phyloP scores from a whole-genome alignment of 1,140 invertebrate species.

The Drosophila ohnishii region DNA sequence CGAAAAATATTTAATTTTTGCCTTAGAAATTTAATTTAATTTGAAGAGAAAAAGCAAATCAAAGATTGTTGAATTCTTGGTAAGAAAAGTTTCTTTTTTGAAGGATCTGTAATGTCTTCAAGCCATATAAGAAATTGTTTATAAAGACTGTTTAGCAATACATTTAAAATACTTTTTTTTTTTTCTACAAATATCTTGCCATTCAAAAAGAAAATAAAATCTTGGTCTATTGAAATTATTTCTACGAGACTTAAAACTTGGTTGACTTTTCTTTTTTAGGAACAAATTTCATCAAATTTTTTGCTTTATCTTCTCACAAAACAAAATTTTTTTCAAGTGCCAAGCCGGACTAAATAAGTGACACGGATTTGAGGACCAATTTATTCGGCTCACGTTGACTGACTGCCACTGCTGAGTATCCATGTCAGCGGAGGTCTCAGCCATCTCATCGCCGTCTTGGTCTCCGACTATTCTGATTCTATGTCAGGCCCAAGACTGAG shows the following conservation, averaged over 20 bases:
- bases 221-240: no score
- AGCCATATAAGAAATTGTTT: no score
- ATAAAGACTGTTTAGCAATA: no score
- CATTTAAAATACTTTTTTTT: no score
- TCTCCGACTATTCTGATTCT: constrained; percentile 57
- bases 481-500: constrained; percentile 45
- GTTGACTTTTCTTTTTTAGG: not conserved
- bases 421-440: constrained; percentile 28
- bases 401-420: constrained; percentile 13
- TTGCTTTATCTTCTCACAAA: no score
- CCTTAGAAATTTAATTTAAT: not conserved
- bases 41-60: no score
- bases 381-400: constrained; percentile 67
- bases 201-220: no score
- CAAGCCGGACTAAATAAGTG: constrained; percentile 54
- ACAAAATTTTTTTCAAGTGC: constrained; percentile 6
- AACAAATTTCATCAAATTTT: not conserved
- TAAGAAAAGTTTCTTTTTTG: no score
- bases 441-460: constrained; percentile 14
- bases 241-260: no score
- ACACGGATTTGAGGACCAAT: constrained; percentile 75
- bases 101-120: no score
- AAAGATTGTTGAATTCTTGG: no score
- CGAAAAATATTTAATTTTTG: not conserved
- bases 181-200: no score